Conservation (phyloP, 2,113 vertebrate genomes). For the Camelus bactrianus region DNA sequence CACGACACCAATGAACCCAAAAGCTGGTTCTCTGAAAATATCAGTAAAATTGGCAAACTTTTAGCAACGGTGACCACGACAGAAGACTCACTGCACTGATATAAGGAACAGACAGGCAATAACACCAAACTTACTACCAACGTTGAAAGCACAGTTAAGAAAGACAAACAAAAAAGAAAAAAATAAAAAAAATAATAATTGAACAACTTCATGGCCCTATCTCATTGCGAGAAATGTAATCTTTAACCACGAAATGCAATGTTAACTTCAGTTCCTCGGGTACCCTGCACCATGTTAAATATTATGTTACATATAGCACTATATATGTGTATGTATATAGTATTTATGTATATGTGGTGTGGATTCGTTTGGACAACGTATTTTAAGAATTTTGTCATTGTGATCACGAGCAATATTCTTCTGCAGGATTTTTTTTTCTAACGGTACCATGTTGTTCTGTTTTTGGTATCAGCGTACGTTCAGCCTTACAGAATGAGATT, state of each 20-base stretch:
- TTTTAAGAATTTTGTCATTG: neutral
- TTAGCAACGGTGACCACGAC: neutral
- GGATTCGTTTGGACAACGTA: neutral
- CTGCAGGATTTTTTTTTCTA: neutral
- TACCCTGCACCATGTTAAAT: rapidly evolving
- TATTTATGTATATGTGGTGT: too few relatives aligned
- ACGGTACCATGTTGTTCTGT: neutral
- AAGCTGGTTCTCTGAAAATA: neutral
- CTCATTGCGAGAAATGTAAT: neutral
- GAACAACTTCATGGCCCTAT: neutral
- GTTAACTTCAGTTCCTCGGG: neutral
- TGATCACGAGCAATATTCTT: neutral
- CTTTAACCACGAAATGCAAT: neutral
- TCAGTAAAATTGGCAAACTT: neutral
- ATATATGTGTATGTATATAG: too few relatives aligned
- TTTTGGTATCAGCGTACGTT: neutral
- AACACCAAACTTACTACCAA: neutral
- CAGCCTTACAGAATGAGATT: neutral
- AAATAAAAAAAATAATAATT: too few relatives aligned
- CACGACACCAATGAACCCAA: neutral
- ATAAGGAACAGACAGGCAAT: neutral
- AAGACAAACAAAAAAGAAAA: too few relatives aligned
- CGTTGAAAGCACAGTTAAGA: neutral
- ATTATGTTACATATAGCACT: too few relatives aligned
- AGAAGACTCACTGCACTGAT: neutral